Conservation (phyloP, 2,888 invertebrate species). For the Alsophila aescularia region DNA sequence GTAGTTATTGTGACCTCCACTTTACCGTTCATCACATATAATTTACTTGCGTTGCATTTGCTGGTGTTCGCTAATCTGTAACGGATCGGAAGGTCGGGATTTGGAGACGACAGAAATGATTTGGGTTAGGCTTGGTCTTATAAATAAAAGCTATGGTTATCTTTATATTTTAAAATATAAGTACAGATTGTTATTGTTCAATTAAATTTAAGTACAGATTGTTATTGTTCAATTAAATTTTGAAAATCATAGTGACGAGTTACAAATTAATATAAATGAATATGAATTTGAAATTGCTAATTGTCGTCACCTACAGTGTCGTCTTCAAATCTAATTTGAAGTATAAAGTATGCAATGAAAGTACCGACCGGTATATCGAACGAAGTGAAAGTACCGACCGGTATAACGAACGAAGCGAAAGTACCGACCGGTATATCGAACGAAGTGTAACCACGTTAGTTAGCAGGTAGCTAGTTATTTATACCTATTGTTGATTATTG, state of each 20-base stretch:
- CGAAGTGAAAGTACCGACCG: conserved; percentile 20
- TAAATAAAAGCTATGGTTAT: too few species aligned
- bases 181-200: too few species aligned
- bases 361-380: conserved; percentile 13
- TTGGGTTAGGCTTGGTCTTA: too few species aligned
- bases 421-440: conserved; percentile 29
- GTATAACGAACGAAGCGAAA: conserved; percentile 5
- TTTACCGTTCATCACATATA: not conserved
- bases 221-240: too few species aligned
- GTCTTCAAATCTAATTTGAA: conserved; percentile 4
- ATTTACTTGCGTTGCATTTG: conserved; percentile 16
- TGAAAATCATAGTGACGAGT: too few species aligned
- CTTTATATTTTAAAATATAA: too few species aligned
- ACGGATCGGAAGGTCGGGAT: not conserved
- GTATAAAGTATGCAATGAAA: conserved; percentile 7
- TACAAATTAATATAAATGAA: too few species aligned
- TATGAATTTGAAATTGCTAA: too few species aligned
- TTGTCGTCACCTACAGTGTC: too few species aligned
- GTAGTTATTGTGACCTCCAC: conserved; percentile 5
- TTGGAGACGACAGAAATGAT: not conserved
- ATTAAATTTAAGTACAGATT: too few species aligned
- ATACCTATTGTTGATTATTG: conserved; percentile 80
- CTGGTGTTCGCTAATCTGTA: conserved; percentile 13
- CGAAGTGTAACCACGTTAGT: conserved; percentile 45
- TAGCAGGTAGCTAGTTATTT: conserved; percentile 72